Evolutionary conservation across 2,113 vertebrate species (phyloP).

Genomic region (Hippoglossus stenolepis): DNA sequence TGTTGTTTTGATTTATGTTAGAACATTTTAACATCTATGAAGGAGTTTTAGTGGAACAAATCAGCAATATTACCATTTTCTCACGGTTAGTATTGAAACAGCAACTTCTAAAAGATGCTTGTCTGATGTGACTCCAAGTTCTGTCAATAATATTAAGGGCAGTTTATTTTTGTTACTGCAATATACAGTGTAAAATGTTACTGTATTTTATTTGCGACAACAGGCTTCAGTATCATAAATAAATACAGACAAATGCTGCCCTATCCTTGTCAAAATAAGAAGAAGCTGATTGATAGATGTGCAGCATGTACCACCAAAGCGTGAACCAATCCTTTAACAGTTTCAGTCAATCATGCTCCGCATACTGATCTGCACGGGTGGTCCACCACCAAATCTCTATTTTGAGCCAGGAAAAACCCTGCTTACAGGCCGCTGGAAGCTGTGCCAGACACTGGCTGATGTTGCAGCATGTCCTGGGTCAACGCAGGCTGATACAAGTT

Average conservation of each 20-base stretch:
- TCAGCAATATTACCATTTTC: not conserved
- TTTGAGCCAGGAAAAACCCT: conserved; percentile 34
- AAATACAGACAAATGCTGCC: not conserved
- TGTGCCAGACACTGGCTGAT: conserved; percentile 35
- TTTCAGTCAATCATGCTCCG: conserved; percentile 21
- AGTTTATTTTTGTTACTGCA: not conserved
- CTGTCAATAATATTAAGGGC: not conserved
- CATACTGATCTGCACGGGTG: conserved; percentile 35
- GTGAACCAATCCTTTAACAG: conserved; percentile 15
- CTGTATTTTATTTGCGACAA: not conserved
- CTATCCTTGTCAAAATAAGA: conserved; percentile 13
- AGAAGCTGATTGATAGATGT: not conserved
- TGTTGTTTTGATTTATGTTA: too few species aligned
- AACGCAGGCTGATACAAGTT: conserved; percentile 31
- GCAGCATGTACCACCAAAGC: conserved; percentile 30
- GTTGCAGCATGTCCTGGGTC: conserved; percentile 13
- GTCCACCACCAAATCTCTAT: conserved; percentile 37
- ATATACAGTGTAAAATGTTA: not conserved
- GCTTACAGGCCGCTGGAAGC: conserved; percentile 27
- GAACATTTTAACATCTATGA: not conserved
- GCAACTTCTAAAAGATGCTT: not conserved
- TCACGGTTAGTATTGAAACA: not conserved
- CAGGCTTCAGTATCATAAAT: too few species aligned
- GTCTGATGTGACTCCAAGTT: not conserved
- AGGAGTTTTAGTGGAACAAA: not conserved